Evolutionary conservation across 1,140 invertebrate species (phyloP).

Genomic region (Neotoxoptera formosana): DNA sequence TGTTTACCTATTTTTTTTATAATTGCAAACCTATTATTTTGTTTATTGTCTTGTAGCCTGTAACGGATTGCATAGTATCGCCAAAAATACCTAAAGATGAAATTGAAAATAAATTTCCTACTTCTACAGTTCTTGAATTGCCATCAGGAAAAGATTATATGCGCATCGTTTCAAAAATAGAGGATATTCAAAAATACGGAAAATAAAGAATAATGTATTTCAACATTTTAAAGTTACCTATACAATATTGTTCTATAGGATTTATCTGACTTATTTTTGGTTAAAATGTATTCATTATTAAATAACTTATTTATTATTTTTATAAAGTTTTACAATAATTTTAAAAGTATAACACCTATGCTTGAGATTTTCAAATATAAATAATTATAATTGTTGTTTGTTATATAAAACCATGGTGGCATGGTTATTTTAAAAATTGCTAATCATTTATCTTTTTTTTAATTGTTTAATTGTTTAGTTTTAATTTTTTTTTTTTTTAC

Average conservation of each 20-base stretch:
- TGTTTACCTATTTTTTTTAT: too few species aligned
- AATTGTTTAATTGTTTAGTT: too few species aligned
- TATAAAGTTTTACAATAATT: too few species aligned
- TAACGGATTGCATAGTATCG: neutral
- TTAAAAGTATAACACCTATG: too few species aligned
- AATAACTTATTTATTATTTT: too few species aligned
- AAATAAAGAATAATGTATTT: neutral
- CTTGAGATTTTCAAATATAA: too few species aligned
- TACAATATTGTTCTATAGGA: neutral
- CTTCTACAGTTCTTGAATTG: neutral
- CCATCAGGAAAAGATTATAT: conserved; percentile 54
- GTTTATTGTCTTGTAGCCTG: conserved; percentile 6
- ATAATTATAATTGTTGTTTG: too few species aligned
- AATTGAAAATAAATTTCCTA: neutral
- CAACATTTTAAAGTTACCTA: neutral
- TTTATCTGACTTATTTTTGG: neutral
- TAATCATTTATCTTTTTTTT: too few species aligned
- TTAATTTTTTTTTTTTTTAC: too few species aligned
- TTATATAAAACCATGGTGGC: too few species aligned
- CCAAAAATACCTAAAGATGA: conserved; percentile 23
- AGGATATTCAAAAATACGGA: neutral
- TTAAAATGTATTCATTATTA: neutral
- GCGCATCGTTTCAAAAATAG: conserved; percentile 1
- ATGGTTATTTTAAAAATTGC: too few species aligned
- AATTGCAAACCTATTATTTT: neutral